These are phyloP conservation scores for Thomomys bottae DNA, from an alignment of 2,113 vertebrate species.

Conservation along the genomic window DNA sequence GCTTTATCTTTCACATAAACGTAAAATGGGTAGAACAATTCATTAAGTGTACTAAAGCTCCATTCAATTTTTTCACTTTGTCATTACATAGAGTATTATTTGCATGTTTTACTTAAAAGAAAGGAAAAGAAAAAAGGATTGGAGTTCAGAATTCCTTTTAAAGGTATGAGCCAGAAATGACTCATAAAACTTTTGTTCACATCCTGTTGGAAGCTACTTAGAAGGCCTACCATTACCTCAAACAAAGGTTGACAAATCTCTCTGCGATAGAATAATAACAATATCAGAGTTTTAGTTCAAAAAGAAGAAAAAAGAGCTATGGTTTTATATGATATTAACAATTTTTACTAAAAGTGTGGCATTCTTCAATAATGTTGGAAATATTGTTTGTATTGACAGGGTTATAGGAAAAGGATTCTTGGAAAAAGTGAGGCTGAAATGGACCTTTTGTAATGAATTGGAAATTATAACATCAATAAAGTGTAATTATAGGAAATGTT, in stretches of 20 bases:
- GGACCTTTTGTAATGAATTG: not conserved
- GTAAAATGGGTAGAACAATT: not conserved
- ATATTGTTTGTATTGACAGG: not conserved
- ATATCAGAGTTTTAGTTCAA: not conserved
- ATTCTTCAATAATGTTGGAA: not conserved
- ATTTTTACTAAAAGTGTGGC: not conserved
- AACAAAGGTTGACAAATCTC: not conserved
- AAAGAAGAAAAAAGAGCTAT: not conserved
- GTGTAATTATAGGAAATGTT: not conserved
- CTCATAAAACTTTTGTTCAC: not conserved
- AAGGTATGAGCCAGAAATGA: not conserved
- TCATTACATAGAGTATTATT: not conserved
- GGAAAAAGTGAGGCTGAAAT: not conserved
- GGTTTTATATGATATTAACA: too few relatives aligned
- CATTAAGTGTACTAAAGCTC: not conserved
- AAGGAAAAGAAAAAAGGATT: not conserved
- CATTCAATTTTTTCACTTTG: not conserved
- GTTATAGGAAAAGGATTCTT: not conserved
- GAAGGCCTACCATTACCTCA: not conserved
- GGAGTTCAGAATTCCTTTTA: not conserved
- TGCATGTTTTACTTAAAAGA: not conserved
- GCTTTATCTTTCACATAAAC: not conserved
- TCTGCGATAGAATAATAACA: not conserved
- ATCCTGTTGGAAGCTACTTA: not conserved
- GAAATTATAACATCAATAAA: not conserved